Evolutionary conservation across 2,888 invertebrate species (phyloP), one percentile per base, ranked within the genome.

Genomic region (Scaptomyza polygonia): DNA sequence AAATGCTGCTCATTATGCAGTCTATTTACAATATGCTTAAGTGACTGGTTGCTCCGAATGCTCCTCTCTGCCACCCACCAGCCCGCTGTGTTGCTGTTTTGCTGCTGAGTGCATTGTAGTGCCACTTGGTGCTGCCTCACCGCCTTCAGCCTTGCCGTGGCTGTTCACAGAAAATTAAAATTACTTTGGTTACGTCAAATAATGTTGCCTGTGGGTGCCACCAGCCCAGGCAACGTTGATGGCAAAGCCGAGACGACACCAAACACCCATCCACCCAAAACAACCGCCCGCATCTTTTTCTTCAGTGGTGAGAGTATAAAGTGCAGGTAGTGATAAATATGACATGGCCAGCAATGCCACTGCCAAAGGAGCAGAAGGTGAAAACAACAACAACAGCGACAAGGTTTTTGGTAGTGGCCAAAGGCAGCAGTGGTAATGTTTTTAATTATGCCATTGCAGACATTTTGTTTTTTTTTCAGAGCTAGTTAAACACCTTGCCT

Each of bases 1-100:
- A 82, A 81, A 77, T 68, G 75, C 58, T 83, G 83, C 81, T 86
- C 86, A 82, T 82, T 82, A 82, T 86, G 83, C 86, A 86, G 81
- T 82, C 83, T 82, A 86, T 82, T 82, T 82, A 86, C 83, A 82
- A 75, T 82, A 83, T 86, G 80, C 83, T 86, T 82, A 86, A 86
- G 81, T 74, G 74, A 72, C 86, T 76, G 67, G 39, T 47, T 12
- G 47, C 59, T 51, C 42, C 44, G 36, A 36, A 29, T 42, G 16
- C n/a, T 27, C 44, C 5, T 36, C 25, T 8, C 29, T 1, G 7
- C 11, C 14, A 36, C 7, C 1, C 3, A 25, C 34, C 34, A 1
- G 6, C 27, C 25, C 21, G 11, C 7, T 21, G 49, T 21, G 49
- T 30, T 18, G n/a, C 47, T 49, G 49, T 25, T 5, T 7, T 45